A percentile compares a stretch with the other conserved stretches of the same genome.
Conservation (phyloP, 2,113 vertebrate genomes). For the Limanda limanda region DNA sequence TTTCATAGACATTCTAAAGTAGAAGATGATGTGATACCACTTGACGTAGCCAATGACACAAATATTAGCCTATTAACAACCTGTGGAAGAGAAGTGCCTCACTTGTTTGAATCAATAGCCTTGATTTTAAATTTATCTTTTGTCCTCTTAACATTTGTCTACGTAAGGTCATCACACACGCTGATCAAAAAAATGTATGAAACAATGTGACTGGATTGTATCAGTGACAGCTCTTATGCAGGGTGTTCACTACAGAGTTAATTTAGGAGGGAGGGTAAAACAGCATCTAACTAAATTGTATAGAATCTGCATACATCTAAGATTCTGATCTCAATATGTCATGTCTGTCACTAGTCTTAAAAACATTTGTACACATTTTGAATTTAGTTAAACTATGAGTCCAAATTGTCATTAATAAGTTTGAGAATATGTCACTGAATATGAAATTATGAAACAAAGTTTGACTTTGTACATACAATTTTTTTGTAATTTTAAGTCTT, state of each 20-base stretch:
- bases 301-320: too few species aligned
- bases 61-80: conserved; percentile 8
- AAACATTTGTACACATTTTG: neutral
- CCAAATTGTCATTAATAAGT: neutral
- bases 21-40: neutral
- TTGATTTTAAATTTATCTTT: conserved; percentile 42
- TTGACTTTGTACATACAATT: too few species aligned
- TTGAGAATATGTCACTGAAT: neutral
- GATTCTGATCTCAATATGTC: too few species aligned
- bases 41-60: neutral
- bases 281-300: neutral
- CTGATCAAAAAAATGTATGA: neutral
- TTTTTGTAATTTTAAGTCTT: too few species aligned
- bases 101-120: conserved; percentile 13
- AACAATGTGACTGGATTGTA: neutral
- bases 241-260: neutral
- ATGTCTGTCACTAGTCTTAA: neutral
- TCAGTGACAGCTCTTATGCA: neutral
- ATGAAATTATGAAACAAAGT: neutral
- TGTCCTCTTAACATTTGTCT: conserved; percentile 13
- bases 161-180: neutral
- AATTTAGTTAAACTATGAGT: neutral
- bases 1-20: neutral
- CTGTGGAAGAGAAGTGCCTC: conserved; percentile 66
- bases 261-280: neutral